Percentiles rank a stretch among this genome's conserved stretches.
phyloP scores from a whole-genome alignment of 2,888 invertebrate species.

The Hoplodrina blanda region DNA sequence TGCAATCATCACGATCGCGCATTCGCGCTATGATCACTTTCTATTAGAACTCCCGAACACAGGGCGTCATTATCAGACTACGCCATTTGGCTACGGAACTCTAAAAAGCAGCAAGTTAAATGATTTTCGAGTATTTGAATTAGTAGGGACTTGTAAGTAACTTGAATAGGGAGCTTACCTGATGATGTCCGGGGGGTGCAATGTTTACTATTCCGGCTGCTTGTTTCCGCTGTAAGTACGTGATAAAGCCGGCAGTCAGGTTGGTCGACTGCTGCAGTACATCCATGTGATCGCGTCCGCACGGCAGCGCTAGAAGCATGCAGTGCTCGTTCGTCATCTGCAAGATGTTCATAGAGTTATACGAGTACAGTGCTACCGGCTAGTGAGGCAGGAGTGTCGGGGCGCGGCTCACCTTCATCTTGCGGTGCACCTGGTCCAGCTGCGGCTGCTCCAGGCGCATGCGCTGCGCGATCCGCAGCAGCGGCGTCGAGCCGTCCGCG shows the following conservation, averaged over 20 bases:
- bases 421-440: slow-evolving; percentile 98
- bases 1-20: too few species aligned
- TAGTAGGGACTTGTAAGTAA: too few species aligned
- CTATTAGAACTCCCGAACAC: too few species aligned
- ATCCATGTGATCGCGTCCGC: slow-evolving; percentile 98
- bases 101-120: too few species aligned
- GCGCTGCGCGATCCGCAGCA: slow-evolving; percentile 98
- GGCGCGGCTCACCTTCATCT: slow-evolving; percentile 95
- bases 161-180: slow-evolving; percentile 79
- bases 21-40: too few species aligned
- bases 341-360: slow-evolving; percentile 1
- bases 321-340: slow-evolving; percentile 99
- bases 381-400: background rate
- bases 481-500: slow-evolving; percentile 95
- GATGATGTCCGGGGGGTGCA: slow-evolving; percentile 96
- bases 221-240: slow-evolving; percentile 98
- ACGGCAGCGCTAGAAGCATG: slow-evolving; percentile 98
- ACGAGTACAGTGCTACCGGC: background rate
- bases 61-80: too few species aligned
- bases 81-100: too few species aligned
- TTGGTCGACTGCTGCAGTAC: slow-evolving; percentile 98
- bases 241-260: slow-evolving; percentile 97
- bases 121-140: too few species aligned
- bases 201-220: slow-evolving; percentile 99
- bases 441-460: slow-evolving; percentile 99